These are phyloP conservation scores for Rhaphigaster nebulosa DNA, from an alignment of 2,888 invertebrate species.

Conservation along the genomic window DNA sequence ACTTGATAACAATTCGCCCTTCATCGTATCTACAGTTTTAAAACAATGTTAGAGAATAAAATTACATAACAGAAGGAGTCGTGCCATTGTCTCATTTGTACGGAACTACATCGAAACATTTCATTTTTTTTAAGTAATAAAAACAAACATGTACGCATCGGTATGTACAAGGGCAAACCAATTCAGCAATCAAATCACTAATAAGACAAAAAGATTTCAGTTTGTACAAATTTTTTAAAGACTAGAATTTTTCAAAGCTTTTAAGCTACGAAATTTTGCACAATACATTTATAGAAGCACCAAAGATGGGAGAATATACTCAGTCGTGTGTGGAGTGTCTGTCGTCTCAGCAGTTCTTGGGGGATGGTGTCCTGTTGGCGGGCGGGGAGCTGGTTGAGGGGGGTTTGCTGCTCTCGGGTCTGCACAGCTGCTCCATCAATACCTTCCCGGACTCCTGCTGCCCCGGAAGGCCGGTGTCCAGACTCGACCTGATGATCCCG, in stretches of 20 bases:
- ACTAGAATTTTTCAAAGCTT: slow-evolving; percentile 65
- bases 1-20: slow-evolving; percentile 6
- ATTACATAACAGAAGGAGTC: background rate
- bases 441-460: slow-evolving; percentile 75
- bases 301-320: slow-evolving; percentile 49
- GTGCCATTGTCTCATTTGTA: background rate
- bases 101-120: background rate
- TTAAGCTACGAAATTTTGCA: slow-evolving; percentile 64
- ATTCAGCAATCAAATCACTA: slow-evolving; percentile 51
- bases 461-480: slow-evolving; percentile 77
- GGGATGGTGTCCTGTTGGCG: background rate
- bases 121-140: slow-evolving; percentile 26
- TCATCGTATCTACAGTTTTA: background rate
- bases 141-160: slow-evolving; percentile 52
- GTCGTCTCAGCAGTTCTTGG: slow-evolving; percentile 34
- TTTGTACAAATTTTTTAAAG: slow-evolving; percentile 64
- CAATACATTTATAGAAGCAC: slow-evolving; percentile 60
- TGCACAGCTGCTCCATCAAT: slow-evolving; percentile 77
- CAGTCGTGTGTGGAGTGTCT: slow-evolving; percentile 55
- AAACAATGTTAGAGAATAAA: background rate
- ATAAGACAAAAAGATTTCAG: slow-evolving; percentile 47
- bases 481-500: slow-evolving; percentile 85
- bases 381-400: background rate
- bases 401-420: slow-evolving; percentile 68
- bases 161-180: slow-evolving; percentile 57